These are phyloP conservation scores for Climacteris rufus DNA, from an alignment of 2,113 vertebrate genomes.

Conservation along the genomic window DNA sequence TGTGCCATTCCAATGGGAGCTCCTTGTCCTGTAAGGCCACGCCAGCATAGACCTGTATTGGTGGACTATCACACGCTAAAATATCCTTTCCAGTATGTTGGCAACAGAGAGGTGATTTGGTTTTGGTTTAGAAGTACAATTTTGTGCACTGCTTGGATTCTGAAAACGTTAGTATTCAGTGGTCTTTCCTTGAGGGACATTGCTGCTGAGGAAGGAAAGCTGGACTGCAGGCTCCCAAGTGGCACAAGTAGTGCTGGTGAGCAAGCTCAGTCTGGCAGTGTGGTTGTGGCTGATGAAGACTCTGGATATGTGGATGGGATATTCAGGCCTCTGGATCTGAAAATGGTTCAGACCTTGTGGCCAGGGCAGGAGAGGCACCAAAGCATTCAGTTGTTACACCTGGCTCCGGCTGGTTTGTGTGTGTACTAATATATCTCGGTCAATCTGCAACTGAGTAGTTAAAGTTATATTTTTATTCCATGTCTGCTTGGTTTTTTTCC, in stretches of 20 bases:
- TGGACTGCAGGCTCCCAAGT: neutral
- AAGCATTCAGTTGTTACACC: neutral
- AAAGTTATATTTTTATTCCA: neutral
- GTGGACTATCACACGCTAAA: neutral
- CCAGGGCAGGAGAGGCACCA: neutral
- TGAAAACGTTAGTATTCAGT: neutral
- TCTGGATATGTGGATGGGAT: too few relatives aligned
- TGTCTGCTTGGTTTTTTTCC: neutral
- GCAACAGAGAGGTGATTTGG: neutral
- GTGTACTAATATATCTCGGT: neutral
- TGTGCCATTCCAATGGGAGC: neutral
- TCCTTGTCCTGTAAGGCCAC: neutral
- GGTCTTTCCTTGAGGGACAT: neutral
- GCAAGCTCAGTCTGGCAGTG: neutral
- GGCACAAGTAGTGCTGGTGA: neutral
- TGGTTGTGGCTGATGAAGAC: neutral
- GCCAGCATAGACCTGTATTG: neutral
- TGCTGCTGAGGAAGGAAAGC: neutral
- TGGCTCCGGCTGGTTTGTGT: neutral
- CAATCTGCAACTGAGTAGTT: neutral
- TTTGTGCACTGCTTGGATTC: neutral
- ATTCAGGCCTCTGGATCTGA: neutral
- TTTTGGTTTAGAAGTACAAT: neutral
- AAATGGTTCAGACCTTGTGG: neutral
- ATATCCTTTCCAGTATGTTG: neutral